Conservation (phyloP, 2,888 invertebrate genomes). For the Deroplatys truncata region DNA sequence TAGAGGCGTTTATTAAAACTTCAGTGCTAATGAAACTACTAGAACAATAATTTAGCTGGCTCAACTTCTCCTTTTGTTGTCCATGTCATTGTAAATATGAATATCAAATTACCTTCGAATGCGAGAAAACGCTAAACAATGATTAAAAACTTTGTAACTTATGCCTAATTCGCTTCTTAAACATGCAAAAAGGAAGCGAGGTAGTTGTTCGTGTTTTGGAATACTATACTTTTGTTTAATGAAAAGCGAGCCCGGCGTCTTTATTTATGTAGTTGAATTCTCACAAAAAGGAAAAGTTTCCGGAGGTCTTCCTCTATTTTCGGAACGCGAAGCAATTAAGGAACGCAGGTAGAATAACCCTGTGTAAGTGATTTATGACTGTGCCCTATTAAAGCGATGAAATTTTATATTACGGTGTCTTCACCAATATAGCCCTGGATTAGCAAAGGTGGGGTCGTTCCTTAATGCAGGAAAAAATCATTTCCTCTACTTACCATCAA, state of each 20-base stretch:
- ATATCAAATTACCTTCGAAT: background rate
- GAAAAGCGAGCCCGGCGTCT: background rate
- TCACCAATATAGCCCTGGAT: background rate
- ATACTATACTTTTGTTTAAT: background rate
- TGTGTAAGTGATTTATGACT: background rate
- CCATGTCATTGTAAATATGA: background rate
- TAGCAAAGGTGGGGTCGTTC: background rate
- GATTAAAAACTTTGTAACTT: background rate
- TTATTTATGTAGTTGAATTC: background rate
- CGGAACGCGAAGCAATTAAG: background rate
- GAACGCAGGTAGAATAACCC: background rate
- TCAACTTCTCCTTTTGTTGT: background rate
- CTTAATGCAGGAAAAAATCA: background rate
- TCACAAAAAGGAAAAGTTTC: background rate
- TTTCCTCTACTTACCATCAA: background rate
- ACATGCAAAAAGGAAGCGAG: background rate
- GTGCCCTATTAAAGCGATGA: background rate
- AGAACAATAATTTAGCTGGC: background rate
- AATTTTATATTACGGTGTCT: background rate
- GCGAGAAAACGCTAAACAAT: background rate
- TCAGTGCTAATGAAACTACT: background rate
- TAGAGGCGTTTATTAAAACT: background rate
- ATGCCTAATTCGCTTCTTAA: background rate
- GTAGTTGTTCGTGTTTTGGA: background rate
- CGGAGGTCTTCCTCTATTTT: background rate